phyloP scores from a whole-genome alignment of 2,888 invertebrate genomes.

The Synergus gifuensis region DNA sequence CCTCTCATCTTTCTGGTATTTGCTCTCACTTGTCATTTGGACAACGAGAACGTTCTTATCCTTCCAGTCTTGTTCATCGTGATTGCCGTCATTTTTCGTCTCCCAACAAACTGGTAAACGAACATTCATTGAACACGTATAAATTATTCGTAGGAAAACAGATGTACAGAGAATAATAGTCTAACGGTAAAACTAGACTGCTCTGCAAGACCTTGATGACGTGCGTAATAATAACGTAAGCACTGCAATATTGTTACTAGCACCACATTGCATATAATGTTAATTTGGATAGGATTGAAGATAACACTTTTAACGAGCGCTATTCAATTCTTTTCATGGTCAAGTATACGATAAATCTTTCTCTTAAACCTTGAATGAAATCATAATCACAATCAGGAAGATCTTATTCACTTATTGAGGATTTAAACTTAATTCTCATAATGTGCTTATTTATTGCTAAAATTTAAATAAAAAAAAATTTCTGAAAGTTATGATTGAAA shows the following conservation, averaged over 20 bases:
- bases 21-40: conserved; percentile 4
- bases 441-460: too few species aligned
- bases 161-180: not conserved
- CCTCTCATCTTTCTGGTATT: not conserved
- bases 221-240: not conserved
- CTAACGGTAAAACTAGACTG: not conserved
- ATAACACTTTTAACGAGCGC: not conserved
- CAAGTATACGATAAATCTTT: not conserved
- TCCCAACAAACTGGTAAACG: conserved; percentile 36
- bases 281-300: not conserved
- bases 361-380: not conserved
- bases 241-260: not conserved
- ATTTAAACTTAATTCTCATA: not conserved
- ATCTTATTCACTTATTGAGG: not conserved
- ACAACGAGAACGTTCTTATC: not conserved
- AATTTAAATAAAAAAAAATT: not conserved
- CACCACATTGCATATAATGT: not conserved
- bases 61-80: not conserved
- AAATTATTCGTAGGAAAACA: conserved; percentile 1
- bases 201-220: not conserved
- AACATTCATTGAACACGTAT: not conserved
- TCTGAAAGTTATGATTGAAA: not conserved
- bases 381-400: not conserved
- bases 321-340: not conserved
- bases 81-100: not conserved